A percentile compares a stretch with the other conserved stretches of the same genome.
phyloP scores from a whole-genome alignment of 2,888 invertebrate genomes.

The Junonia oenone region DNA sequence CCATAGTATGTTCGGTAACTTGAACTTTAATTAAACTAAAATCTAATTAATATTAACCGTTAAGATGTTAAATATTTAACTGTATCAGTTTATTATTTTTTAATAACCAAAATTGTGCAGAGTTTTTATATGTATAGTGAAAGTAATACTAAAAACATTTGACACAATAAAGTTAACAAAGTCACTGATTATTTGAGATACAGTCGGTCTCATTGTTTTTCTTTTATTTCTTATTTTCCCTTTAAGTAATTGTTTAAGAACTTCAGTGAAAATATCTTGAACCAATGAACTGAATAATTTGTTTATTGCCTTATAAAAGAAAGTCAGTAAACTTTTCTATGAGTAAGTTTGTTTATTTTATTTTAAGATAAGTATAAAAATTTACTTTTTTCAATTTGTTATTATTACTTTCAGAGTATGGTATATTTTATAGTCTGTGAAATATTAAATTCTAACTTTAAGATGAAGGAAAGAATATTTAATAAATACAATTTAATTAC shows the following conservation, averaged over 20 bases:
- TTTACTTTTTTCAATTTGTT: too few species aligned
- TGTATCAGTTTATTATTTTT: background rate
- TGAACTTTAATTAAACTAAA: background rate
- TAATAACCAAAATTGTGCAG: background rate
- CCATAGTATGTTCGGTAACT: background rate
- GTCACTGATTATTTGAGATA: background rate
- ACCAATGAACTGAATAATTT: background rate
- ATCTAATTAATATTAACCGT: background rate
- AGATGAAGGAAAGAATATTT: too few species aligned
- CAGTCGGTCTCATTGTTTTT: background rate
- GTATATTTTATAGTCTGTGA: too few species aligned
- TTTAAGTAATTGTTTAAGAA: background rate
- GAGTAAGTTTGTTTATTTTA: too few species aligned
- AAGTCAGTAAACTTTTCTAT: too few species aligned
- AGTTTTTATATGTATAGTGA: too few species aligned
- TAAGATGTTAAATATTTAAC: background rate
- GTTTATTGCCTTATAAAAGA: too few species aligned
- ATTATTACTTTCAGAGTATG: too few species aligned
- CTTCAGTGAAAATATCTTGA: background rate
- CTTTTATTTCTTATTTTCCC: background rate
- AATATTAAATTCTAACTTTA: too few species aligned
- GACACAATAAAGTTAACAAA: background rate
- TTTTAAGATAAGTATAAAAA: too few species aligned
- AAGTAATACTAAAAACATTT: background rate
- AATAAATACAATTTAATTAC: too few species aligned